Evolutionary conservation across 2,888 invertebrate genomes (phyloP).

Genomic region (Ariolimax columbianus): DNA sequence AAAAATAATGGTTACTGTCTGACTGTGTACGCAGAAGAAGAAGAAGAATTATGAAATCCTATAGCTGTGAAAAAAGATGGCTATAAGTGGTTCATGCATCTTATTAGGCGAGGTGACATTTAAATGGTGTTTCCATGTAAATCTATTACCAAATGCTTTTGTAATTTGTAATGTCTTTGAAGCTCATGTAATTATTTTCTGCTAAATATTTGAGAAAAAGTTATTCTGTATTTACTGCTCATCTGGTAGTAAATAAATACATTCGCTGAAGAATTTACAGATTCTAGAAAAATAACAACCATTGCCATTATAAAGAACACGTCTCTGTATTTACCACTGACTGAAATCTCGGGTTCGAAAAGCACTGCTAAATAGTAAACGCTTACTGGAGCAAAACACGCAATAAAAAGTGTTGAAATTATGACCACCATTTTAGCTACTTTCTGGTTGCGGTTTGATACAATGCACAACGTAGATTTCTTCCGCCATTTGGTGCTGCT

Average conservation of each 20-base stretch:
- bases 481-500: background rate
- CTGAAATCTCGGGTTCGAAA: slow-evolving; percentile 3
- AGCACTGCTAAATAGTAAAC: background rate
- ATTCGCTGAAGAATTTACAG: slow-evolving; percentile 15
- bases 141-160: too few relatives aligned
- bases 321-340: slow-evolving; percentile 14
- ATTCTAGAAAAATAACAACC: slow-evolving; percentile 15
- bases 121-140: too few relatives aligned
- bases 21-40: too few relatives aligned
- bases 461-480: too few relatives aligned
- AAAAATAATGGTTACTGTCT: too few relatives aligned
- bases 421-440: slow-evolving; percentile 1
- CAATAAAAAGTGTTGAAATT: slow-evolving; percentile 12
- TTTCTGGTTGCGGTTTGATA: background rate
- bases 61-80: too few relatives aligned
- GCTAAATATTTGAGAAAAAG: background rate
- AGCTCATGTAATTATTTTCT: too few relatives aligned
- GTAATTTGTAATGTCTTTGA: too few relatives aligned
- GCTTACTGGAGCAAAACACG: slow-evolving; percentile 4
- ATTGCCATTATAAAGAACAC: background rate
- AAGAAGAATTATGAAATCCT: too few relatives aligned
- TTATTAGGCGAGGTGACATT: too few relatives aligned
- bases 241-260: slow-evolving; percentile 34
- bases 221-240: slow-evolving; percentile 27
- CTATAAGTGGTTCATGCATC: too few relatives aligned